A percentile compares a stretch with the other conserved stretches of the same genome.
phyloP scores from a whole-genome alignment of 2,888 invertebrate species.

The Caenorhabditis sp. region DNA sequence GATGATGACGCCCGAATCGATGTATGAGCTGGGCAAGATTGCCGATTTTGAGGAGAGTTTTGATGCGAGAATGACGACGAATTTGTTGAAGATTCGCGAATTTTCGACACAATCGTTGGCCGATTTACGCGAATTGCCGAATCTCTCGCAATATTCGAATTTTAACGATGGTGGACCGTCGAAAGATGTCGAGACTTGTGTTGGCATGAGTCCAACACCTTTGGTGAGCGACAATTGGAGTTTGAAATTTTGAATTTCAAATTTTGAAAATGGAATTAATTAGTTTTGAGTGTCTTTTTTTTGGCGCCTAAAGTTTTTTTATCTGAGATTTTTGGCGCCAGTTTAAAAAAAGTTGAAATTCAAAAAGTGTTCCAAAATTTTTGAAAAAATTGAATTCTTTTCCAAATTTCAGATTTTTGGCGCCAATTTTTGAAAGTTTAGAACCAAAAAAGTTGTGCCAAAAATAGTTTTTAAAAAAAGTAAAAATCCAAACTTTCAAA shows the following conservation, averaged over 20 bases:
- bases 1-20: conserved; percentile 24
- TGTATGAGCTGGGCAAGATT: conserved; percentile 26
- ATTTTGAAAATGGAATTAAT: too few relatives aligned
- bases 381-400: too few relatives aligned
- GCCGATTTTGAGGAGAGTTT: conserved; percentile 14
- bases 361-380: too few relatives aligned
- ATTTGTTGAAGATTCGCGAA: conserved; percentile 18
- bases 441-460: too few relatives aligned
- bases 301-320: too few relatives aligned
- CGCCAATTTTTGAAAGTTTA: too few relatives aligned
- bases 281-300: too few relatives aligned
- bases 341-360: too few relatives aligned
- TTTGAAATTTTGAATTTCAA: too few relatives aligned
- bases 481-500: too few relatives aligned
- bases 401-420: too few relatives aligned
- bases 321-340: too few relatives aligned
- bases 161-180: conserved; percentile 7
- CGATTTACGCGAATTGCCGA: conserved; percentile 27
- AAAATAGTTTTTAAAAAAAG: neutral
- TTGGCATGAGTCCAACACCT: conserved; percentile 21
- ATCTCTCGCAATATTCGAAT: conserved; percentile 24
- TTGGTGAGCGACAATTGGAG: neutral
- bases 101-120: conserved; percentile 23
- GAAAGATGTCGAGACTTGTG: conserved; percentile 22
- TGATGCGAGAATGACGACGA: neutral